Evolutionary conservation across 2,888 invertebrate genomes (phyloP).

Genomic region (Ornithoptera priamus): DNA sequence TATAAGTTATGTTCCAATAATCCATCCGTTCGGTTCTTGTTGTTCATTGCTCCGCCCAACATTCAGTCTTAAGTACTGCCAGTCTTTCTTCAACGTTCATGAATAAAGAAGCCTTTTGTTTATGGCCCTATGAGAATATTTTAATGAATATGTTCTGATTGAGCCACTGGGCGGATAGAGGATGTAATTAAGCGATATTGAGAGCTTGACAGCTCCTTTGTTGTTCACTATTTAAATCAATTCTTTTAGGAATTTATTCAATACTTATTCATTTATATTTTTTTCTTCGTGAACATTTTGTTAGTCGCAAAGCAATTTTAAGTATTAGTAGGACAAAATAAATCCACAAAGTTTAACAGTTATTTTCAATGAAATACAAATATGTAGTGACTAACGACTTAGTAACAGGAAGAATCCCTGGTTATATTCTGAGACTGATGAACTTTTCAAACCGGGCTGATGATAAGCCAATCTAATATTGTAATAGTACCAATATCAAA

Average conservation of each 20-base stretch:
- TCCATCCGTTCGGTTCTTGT: conserved; percentile 64
- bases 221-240: conserved; percentile 27
- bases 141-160: conserved; percentile 64
- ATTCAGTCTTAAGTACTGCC: conserved; percentile 50
- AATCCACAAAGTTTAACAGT: no score
- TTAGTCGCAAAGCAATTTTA: not conserved
- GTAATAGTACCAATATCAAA: not conserved
- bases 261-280: conserved; percentile 7
- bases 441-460: not conserved
- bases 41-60: conserved; percentile 68
- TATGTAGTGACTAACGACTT: not conserved
- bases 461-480: not conserved
- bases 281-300: not conserved
- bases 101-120: conserved; percentile 68
- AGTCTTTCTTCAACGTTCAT: conserved; percentile 40
- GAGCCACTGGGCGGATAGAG: conserved; percentile 55
- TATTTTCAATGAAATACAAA: no score
- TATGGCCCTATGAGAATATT: conserved; percentile 63
- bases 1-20: conserved; percentile 69
- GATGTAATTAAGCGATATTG: conserved; percentile 65
- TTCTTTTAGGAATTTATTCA: conserved; percentile 27
- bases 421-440: not conserved
- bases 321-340: not conserved
- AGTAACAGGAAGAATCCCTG: not conserved
- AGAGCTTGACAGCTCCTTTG: conserved; percentile 35